phyloP scores from a whole-genome alignment of 2,888 invertebrate genomes.

The Nineta flava region DNA sequence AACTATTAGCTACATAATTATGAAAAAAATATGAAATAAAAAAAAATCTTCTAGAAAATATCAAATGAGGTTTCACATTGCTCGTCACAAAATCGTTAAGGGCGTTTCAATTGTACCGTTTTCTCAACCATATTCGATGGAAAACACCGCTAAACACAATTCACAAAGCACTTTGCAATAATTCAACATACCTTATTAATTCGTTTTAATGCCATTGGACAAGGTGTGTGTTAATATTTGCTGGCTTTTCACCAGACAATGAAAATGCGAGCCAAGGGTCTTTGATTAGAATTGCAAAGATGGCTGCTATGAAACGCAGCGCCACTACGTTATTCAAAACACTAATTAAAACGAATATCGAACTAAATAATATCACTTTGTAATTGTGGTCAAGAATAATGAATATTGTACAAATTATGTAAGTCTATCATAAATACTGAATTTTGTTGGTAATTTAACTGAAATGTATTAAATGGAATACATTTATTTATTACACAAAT shows the following conservation, averaged over 20 bases:
- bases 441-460: too few species aligned
- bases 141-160: constrained; percentile 7
- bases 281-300: constrained; percentile 75
- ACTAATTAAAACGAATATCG: background rate
- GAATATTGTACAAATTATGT: too few species aligned
- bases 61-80: constrained; percentile 48
- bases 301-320: constrained; percentile 69
- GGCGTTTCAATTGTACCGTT: constrained; percentile 27
- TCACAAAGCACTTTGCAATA: constrained; percentile 15
- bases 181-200: constrained; percentile 81
- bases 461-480: too few species aligned
- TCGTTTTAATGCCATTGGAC: constrained; percentile 91
- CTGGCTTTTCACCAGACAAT: constrained; percentile 67
- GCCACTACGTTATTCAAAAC: constrained; percentile 51
- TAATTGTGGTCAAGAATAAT: background rate
- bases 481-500: background rate
- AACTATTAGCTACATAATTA: too few species aligned
- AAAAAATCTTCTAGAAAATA: constrained; percentile 23
- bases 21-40: too few species aligned
- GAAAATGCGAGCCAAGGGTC: constrained; percentile 67
- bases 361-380: background rate
- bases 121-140: constrained; percentile 15
- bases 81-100: constrained; percentile 42
- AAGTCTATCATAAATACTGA: too few species aligned
- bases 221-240: constrained; percentile 49